Evolutionary conservation across 1,140 invertebrate species (phyloP).

Genomic region (Goniozus legneri): DNA sequence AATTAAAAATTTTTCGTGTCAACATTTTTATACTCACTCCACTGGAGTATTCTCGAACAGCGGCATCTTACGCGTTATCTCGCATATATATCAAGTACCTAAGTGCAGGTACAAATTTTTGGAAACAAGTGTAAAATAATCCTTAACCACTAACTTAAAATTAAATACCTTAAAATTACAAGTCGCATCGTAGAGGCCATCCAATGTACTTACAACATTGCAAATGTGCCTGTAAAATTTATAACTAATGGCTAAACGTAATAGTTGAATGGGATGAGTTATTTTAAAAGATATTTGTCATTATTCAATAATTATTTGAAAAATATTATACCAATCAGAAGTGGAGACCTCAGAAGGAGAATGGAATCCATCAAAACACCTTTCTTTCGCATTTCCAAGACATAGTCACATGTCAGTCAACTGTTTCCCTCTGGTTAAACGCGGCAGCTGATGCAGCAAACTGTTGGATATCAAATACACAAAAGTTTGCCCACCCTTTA

Average conservation of each 20-base stretch:
- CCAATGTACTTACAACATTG: conserved; percentile 53
- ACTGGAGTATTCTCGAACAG: conserved; percentile 38
- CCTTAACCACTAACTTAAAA: conserved; percentile 34
- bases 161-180: conserved; percentile 29
- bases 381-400: conserved; percentile 36
- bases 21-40: conserved; percentile 44
- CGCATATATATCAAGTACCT: conserved; percentile 47
- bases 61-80: conserved; percentile 44
- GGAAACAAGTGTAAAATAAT: conserved; percentile 32
- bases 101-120: conserved; percentile 44
- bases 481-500: conserved; percentile 44
- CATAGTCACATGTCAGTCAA: conserved; percentile 36
- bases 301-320: conserved; percentile 36
- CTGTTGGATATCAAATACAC: conserved; percentile 53
- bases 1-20: conserved; percentile 36
- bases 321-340: conserved; percentile 45
- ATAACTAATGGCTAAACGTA: conserved; percentile 32
- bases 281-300: conserved; percentile 32
- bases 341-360: conserved; percentile 40
- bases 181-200: conserved; percentile 37
- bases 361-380: conserved; percentile 39
- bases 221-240: conserved; percentile 41
- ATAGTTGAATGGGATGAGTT: conserved; percentile 29
- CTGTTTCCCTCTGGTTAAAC: conserved; percentile 35
- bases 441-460: conserved; percentile 44